Evolutionary conservation across 2,888 invertebrate genomes (phyloP).

Genomic region (Stegophylla sp.): DNA sequence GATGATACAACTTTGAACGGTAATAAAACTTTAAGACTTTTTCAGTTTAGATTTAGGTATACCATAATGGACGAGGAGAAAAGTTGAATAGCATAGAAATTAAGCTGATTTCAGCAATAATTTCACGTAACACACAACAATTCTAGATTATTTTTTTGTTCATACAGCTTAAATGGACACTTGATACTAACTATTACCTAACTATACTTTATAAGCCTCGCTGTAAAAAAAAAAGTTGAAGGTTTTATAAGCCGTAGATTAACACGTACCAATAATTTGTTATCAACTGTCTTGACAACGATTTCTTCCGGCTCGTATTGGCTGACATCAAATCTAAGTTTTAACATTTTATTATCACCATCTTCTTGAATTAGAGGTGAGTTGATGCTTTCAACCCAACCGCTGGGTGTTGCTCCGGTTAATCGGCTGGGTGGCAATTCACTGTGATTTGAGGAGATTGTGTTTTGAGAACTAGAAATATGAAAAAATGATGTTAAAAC

Average conservation of each 20-base stretch:
- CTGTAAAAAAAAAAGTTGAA: background rate
- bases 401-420: conserved; percentile 68
- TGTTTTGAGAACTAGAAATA: conserved; percentile 54
- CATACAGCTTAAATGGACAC: background rate
- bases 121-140: background rate
- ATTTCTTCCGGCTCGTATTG: conserved; percentile 84
- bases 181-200: background rate
- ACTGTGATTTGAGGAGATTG: conserved; percentile 60
- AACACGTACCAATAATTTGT: conserved; percentile 85
- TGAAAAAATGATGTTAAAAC: background rate
- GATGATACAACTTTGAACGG: too few species aligned
- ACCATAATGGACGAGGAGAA: background rate
- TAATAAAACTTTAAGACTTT: too few species aligned
- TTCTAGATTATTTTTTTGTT: background rate
- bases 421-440: conserved; percentile 70
- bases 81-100: background rate
- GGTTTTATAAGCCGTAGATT: background rate
- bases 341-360: conserved; percentile 90
- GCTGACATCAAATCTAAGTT: conserved; percentile 86
- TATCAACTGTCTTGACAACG: conserved; percentile 97
- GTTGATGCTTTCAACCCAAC: conserved; percentile 85
- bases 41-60: too few species aligned
- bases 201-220: background rate
- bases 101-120: conserved; percentile 17
- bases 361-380: conserved; percentile 94